Base-by-base conservation (phyloP, 1,140 invertebrate species). In the Drosophila auraria region DNA sequence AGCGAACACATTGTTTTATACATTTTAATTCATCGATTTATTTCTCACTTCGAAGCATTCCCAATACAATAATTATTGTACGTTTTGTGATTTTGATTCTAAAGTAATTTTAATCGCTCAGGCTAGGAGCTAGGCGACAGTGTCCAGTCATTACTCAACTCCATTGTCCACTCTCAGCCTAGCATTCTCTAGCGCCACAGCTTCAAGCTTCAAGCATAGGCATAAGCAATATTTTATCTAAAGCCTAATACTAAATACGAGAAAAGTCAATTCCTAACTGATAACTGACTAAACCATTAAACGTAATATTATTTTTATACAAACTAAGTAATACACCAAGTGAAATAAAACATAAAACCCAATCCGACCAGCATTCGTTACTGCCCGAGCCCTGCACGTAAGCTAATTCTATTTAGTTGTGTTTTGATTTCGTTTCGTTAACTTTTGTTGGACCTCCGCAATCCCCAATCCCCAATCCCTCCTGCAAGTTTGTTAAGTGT, bases 221-320 rank as follows among this genome's bases (percentile, higher is more conserved):
- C 38, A 14, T 83, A 84, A 86, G 83, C 65, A 82, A 76, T 87
- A 86, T 71, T 74, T 81, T 73, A 57, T 17, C 23, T 68, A 38
- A 82, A 63, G 58, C 61, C 49, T 45, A 62, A 36, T 44, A 54
- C 49, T 64, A 70, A 65, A 70, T 30, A 17, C 27, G 36, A 38
- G 27, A 38, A 53, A 36, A 59, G 25, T 42, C 17, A 69, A 72
- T 49, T 58, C 42, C 20, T 20, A 40, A 59, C 42, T 30, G 8
- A 69, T 42, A 54, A 51, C 44, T 14, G 12, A 60, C 44, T 47
- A 27, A 69, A 49, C n/a, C 9, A 36, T 54, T 38, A 44, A 42
- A 62, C 38, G 63, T 72, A 54, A 80, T 27, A 59, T 42, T 69
- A 60, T 74, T 76, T 71, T 56, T 64, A 66, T 74, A 59, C 45